A percentile compares a stretch with the other conserved stretches of the same genome.
These are phyloP conservation scores for Drosophila sordidula DNA, from an alignment of 2,888 invertebrate species.

Conservation along the genomic window DNA sequence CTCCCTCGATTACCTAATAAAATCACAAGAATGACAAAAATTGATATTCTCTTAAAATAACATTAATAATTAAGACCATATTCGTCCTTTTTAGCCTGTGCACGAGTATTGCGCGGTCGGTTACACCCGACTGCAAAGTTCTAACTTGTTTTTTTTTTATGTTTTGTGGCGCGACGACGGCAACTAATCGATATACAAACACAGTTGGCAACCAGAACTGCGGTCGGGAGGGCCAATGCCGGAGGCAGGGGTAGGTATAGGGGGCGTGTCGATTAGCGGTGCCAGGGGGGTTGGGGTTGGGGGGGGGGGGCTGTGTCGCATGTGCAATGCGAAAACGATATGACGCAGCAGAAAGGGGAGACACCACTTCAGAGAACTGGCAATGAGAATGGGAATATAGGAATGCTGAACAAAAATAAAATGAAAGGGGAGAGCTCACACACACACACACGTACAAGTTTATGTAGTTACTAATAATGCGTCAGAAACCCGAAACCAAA, in stretches of 20 bases:
- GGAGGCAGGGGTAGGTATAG: neutral
- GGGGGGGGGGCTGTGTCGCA: neutral
- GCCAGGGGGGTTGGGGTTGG: slow-evolving; percentile 11
- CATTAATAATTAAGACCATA: no score
- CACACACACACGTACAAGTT: neutral
- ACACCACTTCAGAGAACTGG: slow-evolving; percentile 1
- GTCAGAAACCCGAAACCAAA: slow-evolving; percentile 2
- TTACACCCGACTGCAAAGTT: no score
- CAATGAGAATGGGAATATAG: neutral
- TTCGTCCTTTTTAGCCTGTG: no score
- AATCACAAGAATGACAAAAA: no score
- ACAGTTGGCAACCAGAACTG: slow-evolving; percentile 59
- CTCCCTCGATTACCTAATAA: no score
- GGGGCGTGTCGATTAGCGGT: slow-evolving; percentile 3
- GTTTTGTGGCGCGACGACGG: slow-evolving; percentile 39
- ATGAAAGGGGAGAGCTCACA: neutral
- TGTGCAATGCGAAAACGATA: slow-evolving; percentile 30
- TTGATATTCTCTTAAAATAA: no score
- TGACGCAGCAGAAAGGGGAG: slow-evolving; percentile 44
- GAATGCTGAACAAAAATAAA: neutral
- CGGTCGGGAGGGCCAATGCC: slow-evolving; percentile 9
- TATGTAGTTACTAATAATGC: neutral
- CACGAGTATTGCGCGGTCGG: no score
- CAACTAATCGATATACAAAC: slow-evolving; percentile 75
- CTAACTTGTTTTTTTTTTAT: slow-evolving; percentile 3